These are phyloP conservation scores for Drosophila orena DNA, from an alignment of 1,140 invertebrate genomes.

Conservation along the genomic window DNA sequence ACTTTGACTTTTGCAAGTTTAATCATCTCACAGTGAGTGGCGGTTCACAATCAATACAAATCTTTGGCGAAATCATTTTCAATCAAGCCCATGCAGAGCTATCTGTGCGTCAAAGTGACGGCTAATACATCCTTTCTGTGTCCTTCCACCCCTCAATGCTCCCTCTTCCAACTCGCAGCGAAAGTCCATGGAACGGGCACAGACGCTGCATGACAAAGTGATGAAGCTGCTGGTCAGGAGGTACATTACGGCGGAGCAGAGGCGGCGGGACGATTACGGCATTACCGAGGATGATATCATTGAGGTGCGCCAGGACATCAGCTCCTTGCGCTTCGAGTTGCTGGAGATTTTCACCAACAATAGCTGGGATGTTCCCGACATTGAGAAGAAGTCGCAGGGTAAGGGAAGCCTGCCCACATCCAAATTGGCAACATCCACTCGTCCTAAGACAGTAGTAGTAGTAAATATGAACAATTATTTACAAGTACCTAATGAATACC, in stretches of 20 bases:
- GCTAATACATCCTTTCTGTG: slow-evolving; percentile 23
- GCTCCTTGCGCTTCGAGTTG: slow-evolving; percentile 93
- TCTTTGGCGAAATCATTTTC: slow-evolving; percentile 69
- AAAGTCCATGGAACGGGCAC: slow-evolving; percentile 89
- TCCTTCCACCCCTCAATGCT: slow-evolving; percentile 1
- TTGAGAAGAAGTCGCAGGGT: slow-evolving; percentile 88
- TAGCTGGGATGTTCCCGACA: slow-evolving; percentile 91
- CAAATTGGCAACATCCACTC: too few relatives aligned
- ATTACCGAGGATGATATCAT: slow-evolving; percentile 98
- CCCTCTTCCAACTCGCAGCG: slow-evolving; percentile 85
- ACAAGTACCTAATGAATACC: too few relatives aligned
- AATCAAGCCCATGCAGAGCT: slow-evolving; percentile 69
- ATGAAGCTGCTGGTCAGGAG: slow-evolving; percentile 92
- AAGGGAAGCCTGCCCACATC: slow-evolving; percentile 43
- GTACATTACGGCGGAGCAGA: slow-evolving; percentile 93
- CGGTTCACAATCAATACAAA: slow-evolving; percentile 58
- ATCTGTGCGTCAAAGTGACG: slow-evolving; percentile 54
- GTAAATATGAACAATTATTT: not conserved
- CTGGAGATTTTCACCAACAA: slow-evolving; percentile 94
- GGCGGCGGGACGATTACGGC: slow-evolving; percentile 92
- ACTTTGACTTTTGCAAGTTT: not conserved
- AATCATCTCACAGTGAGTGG: not conserved
- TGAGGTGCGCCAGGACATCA: slow-evolving; percentile 98
- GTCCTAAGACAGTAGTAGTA: not conserved
- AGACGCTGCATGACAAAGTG: slow-evolving; percentile 89